Conservation (phyloP, 2,797 vertebrate genomes). For the Prionace glauca region DNA sequence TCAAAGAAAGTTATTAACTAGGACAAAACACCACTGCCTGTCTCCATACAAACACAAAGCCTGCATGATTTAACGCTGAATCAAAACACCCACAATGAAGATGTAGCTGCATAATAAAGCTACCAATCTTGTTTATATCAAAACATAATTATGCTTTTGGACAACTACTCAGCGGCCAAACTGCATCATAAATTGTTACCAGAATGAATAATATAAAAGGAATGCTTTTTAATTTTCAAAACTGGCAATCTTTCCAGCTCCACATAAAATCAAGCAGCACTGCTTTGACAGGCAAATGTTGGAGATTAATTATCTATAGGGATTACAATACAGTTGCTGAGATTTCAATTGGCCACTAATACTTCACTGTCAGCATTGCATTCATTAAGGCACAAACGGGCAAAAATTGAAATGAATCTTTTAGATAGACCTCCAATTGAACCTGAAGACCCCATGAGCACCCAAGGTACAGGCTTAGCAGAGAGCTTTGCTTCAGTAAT, state of each 20-base stretch:
- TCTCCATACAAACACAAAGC: conserved; percentile 52
- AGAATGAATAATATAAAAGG: conserved; percentile 77
- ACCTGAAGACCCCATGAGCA: conserved; percentile 50
- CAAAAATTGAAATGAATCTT: conserved; percentile 44
- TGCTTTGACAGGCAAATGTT: conserved; percentile 64
- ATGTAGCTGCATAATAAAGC: conserved; percentile 60
- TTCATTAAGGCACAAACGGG: conserved; percentile 57
- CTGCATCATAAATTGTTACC: conserved; percentile 82
- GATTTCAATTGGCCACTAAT: conserved; percentile 65
- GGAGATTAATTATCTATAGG: conserved; percentile 69
- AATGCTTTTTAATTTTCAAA: conserved; percentile 89
- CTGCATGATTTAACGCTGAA: conserved; percentile 57
- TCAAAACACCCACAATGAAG: conserved; percentile 58
- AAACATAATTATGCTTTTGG: conserved; percentile 89
- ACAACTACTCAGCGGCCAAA: conserved; percentile 79
- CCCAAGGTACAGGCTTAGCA: conserved; percentile 48
- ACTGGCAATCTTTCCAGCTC: conserved; percentile 77
- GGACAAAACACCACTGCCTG: conserved; percentile 47
- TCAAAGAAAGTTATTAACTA: conserved; percentile 60
- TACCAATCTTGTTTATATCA: conserved; percentile 90
- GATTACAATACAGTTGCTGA: conserved; percentile 63
- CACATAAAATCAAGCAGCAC: conserved; percentile 64
- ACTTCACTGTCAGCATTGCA: conserved; percentile 57
- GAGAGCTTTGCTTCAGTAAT: conserved; percentile 52
- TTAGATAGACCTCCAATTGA: conserved; percentile 54